Evolutionary conservation across 2,113 vertebrate species (phyloP).

Genomic region (Stigmatopora argus): DNA sequence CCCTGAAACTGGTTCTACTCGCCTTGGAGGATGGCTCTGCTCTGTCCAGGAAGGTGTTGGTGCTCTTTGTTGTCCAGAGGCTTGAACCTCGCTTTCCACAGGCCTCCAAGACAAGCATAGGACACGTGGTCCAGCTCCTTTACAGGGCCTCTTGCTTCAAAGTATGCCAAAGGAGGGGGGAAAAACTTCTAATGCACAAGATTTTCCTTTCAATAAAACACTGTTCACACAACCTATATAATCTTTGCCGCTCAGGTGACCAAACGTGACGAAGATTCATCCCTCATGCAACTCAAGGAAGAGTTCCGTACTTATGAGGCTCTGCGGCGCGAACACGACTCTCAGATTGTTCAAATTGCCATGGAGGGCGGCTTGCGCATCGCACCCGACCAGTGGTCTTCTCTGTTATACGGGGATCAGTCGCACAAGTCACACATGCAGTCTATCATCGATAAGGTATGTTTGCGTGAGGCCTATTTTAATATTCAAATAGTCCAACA

Average conservation of each 20-base stretch:
- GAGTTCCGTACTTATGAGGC: constrained; percentile 96
- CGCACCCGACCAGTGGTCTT: constrained; percentile 98
- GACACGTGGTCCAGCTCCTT: constrained; percentile 96
- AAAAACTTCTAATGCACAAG: neutral
- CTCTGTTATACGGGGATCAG: constrained; percentile 92
- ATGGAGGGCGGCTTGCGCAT: constrained; percentile 97
- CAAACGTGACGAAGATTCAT: constrained; percentile 96
- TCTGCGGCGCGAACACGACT: constrained; percentile 91
- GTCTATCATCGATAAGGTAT: constrained; percentile 97
- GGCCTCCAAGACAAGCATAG: constrained; percentile 97
- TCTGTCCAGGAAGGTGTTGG: constrained; percentile 92
- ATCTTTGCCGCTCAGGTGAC: constrained; percentile 78
- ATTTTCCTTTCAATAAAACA: too few relatives aligned
- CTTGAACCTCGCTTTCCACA: constrained; percentile 95
- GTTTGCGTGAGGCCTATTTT: neutral
- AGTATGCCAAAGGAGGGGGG: constrained; percentile 59
- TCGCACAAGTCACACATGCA: constrained; percentile 99
- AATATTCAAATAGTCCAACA: neutral
- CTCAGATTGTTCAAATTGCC: constrained; percentile 97
- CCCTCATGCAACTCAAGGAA: constrained; percentile 96
- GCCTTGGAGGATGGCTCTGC: constrained; percentile 95
- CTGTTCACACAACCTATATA: too few relatives aligned
- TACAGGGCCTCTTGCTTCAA: constrained; percentile 98
- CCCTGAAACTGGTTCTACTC: constrained; percentile 91
- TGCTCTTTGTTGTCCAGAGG: constrained; percentile 97